Conservation (phyloP, 2,888 invertebrate genomes). For the Protonemura montana region DNA sequence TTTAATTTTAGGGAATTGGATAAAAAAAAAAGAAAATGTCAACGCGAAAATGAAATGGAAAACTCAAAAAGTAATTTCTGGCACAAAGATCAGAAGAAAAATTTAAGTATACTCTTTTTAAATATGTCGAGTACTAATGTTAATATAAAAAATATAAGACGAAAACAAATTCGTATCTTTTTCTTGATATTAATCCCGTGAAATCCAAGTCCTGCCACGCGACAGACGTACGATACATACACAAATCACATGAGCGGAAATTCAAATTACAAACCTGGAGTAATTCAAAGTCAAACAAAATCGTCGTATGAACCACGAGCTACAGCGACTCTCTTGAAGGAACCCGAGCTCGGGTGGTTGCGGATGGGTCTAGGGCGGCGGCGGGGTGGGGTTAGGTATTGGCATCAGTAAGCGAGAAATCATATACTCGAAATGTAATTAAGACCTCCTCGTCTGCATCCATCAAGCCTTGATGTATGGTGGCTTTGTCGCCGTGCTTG, state of each 20-base stretch:
- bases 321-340: background rate
- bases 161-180: background rate
- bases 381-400: background rate
- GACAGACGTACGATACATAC: background rate
- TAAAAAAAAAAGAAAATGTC: conserved; percentile 24
- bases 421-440: conserved; percentile 26
- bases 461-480: conserved; percentile 17
- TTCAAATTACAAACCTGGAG: conserved; percentile 27
- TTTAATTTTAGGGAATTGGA: conserved; percentile 23
- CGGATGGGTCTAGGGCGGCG: background rate
- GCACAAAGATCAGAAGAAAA: conserved; percentile 25
- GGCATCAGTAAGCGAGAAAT: conserved; percentile 18
- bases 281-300: conserved; percentile 16
- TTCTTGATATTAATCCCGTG: background rate
- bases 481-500: background rate
- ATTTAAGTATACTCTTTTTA: no score
- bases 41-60: conserved; percentile 21
- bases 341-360: background rate
- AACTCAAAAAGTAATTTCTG: background rate
- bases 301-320: background rate
- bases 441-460: conserved; percentile 16
- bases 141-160: background rate
- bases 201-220: background rate
- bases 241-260: conserved; percentile 23
- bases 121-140: background rate